phyloP scores from a whole-genome alignment of 2,888 invertebrate species.

The Polyploca ridens region DNA sequence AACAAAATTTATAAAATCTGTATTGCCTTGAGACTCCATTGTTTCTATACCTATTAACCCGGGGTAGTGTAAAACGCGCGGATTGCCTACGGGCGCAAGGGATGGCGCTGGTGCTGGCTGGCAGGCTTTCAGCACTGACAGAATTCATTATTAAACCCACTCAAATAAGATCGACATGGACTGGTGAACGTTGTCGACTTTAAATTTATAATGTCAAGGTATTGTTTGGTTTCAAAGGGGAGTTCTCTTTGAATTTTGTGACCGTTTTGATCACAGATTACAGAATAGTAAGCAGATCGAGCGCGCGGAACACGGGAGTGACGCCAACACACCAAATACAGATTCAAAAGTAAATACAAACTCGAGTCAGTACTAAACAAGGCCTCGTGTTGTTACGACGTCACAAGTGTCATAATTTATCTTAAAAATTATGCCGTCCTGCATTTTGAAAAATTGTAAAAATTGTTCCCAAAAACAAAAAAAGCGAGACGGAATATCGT shows the following conservation, averaged over 20 bases:
- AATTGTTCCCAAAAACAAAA: too few species aligned
- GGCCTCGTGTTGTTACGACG: too few species aligned
- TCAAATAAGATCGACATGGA: background rate
- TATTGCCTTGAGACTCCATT: conserved; percentile 5
- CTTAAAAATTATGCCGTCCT: too few species aligned
- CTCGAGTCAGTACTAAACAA: too few species aligned
- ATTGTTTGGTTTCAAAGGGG: background rate
- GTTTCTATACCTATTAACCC: conserved; percentile 8
- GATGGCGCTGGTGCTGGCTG: background rate
- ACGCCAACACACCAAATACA: too few species aligned
- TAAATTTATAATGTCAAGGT: conserved; percentile 10
- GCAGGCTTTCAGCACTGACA: conserved; percentile 3
- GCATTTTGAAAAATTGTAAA: too few species aligned
- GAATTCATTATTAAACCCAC: conserved; percentile 13
- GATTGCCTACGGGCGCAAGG: background rate
- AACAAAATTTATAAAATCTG: conserved; percentile 4
- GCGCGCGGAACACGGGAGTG: too few species aligned
- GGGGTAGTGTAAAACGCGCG: background rate
- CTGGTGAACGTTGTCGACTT: background rate
- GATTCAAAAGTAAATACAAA: too few species aligned
- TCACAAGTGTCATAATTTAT: too few species aligned
- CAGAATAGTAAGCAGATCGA: too few species aligned
- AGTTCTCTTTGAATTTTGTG: background rate
- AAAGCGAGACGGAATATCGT: too few species aligned
- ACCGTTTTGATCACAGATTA: too few species aligned